A percentile compares a stretch with the other conserved stretches of the same genome.
These are phyloP conservation scores for Amiota minor DNA, from an alignment of 2,888 invertebrate genomes.

Conservation along the genomic window DNA sequence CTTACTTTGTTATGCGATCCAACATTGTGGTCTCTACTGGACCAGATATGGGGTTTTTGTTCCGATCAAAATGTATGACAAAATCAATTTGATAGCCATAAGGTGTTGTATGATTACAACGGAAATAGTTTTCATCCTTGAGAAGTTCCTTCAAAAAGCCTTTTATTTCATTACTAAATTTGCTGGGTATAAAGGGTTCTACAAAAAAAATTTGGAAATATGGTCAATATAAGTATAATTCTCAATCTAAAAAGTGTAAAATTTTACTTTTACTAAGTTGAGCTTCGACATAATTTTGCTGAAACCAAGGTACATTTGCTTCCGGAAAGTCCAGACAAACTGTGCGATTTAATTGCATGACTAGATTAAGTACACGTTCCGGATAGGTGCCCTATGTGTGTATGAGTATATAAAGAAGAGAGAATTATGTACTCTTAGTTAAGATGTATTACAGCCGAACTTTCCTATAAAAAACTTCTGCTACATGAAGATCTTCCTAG, in stretches of 20 bases:
- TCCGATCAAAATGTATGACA: slow-evolving; percentile 70
- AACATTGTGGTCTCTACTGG: slow-evolving; percentile 66
- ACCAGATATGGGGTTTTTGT: slow-evolving; percentile 59
- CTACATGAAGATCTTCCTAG: too few species aligned
- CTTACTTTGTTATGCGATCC: slow-evolving; percentile 71
- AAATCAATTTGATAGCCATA: slow-evolving; percentile 73
- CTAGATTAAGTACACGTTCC: slow-evolving; percentile 74
- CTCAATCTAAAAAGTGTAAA: not conserved
- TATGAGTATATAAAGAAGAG: not conserved
- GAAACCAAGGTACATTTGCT: slow-evolving; percentile 80
- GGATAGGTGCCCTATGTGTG: slow-evolving; percentile 75
- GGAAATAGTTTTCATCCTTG: slow-evolving; percentile 62
- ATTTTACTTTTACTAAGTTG: slow-evolving; percentile 73
- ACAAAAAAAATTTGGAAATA: not conserved
- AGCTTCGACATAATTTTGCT: slow-evolving; percentile 77
- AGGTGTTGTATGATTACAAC: slow-evolving; percentile 71
- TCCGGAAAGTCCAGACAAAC: slow-evolving; percentile 80
- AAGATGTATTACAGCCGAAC: too few species aligned
- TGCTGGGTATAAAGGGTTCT: slow-evolving; percentile 51
- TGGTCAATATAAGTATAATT: not conserved
- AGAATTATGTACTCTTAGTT: not conserved
- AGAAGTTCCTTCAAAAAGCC: slow-evolving; percentile 58
- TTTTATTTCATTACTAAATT: slow-evolving; percentile 62
- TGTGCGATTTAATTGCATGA: slow-evolving; percentile 79
- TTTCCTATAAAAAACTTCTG: too few species aligned